Conservation (phyloP, 2,888 invertebrate species). For the Lydus trimaculatus region DNA sequence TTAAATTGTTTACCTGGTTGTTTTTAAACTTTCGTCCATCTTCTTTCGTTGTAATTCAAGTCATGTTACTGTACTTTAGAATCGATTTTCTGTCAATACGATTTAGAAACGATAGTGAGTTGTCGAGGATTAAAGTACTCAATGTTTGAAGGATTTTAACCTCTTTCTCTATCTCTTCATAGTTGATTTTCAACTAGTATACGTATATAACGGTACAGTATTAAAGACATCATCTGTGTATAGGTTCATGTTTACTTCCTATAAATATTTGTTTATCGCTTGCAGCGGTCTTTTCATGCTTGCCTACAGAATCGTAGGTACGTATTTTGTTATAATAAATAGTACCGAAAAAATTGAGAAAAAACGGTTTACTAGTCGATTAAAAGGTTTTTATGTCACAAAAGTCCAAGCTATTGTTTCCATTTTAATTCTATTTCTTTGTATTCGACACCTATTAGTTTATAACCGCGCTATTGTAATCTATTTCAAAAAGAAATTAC, state of each 20-base stretch:
- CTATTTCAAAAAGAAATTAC: no score
- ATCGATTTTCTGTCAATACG: background rate
- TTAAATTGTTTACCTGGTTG: background rate
- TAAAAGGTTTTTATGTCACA: background rate
- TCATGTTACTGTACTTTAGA: background rate
- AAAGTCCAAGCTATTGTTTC: background rate
- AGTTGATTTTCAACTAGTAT: no score
- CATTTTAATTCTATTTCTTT: background rate
- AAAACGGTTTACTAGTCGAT: background rate
- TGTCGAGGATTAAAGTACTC: background rate
- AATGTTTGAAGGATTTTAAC: background rate
- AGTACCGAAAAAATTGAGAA: no score
- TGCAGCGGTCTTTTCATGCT: slow-evolving; percentile 16
- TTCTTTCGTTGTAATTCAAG: background rate
- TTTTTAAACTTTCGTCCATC: slow-evolving; percentile 16
- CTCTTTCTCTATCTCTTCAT: no score
- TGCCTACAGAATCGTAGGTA: slow-evolving; percentile 25
- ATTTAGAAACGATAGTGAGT: background rate
- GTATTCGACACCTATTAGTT: background rate
- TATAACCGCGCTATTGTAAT: background rate
- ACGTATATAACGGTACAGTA: no score
- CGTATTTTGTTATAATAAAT: slow-evolving; percentile 16
- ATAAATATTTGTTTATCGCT: slow-evolving; percentile 25
- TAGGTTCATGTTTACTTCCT: slow-evolving; percentile 20
- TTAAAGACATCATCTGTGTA: slow-evolving; percentile 18